Base-by-base conservation (phyloP, 2,797 vertebrate species). In the Pelodytes ibericus region DNA sequence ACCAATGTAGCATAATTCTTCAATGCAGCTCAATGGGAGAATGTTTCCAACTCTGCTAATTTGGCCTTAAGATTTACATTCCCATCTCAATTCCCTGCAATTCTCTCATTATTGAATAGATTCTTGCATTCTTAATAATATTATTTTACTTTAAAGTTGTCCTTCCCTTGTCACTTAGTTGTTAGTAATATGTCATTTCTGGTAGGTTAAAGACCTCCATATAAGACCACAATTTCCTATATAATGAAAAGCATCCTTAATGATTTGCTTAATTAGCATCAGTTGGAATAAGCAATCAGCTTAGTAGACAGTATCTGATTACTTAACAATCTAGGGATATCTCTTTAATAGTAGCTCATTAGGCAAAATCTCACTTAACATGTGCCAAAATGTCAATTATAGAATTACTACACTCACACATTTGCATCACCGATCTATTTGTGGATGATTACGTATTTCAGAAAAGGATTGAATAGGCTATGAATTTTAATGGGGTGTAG, bases 341-440 rank as follows among this genome's bases (percentile, higher is more conserved):
- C 41, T 39, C 64, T 62, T 61, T 64, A 64, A 58, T 33, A 47
- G 18, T 39, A 63, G 60, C 67, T 77, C 36, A 71, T 64, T 77
- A 77, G 25, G 29, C 56, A 22, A 70, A 31, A 63, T 33, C 59
- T 29, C 66, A 64, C 16, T 57, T 49, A 77, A 77, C 59, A 71
- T 64, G 63, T 77, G 58, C 51, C 74, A 71, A 64, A 58, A 58
- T 70, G 67, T 71, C 67, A 77, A 49, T 71, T 57, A 56, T 22
- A 24, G 49, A 22, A 53, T 53, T 53, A 24, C 49, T 24, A 49
- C 18, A 36, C 5, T 36, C 33, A 36, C 13, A 44, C 13, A 16
- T 16, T 27, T 36, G 30, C 57, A 33, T 71, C 25, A 71, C 7
- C 18, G 33, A 26, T 59, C 60, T 71, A 77, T 77, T 77, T 71